Conservation (phyloP, 2,797 vertebrate genomes). For the Eurystomus glaucurus region DNA sequence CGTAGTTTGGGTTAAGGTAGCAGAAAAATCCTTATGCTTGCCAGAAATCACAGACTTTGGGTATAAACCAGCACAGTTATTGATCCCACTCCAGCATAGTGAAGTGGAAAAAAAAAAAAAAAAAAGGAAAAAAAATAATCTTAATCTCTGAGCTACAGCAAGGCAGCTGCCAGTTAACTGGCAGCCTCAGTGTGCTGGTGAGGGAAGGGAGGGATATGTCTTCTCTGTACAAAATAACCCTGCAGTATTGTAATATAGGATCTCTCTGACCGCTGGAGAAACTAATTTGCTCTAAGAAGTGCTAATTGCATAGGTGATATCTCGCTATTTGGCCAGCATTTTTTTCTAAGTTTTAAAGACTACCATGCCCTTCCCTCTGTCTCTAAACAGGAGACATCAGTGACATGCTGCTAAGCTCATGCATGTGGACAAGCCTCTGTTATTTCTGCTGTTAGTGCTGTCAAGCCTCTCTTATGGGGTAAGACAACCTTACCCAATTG, state of each 20-base stretch:
- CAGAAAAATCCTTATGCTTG: background rate
- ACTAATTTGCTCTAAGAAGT: background rate
- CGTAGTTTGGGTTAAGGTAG: background rate
- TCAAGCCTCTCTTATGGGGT: background rate
- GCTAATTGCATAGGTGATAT: background rate
- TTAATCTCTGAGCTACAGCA: background rate
- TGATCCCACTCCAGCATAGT: background rate
- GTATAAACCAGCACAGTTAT: background rate
- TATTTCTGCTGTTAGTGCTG: background rate
- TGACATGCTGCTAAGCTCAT: background rate
- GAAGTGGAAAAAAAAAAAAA: background rate
- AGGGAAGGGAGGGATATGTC: background rate
- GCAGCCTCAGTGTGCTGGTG: background rate
- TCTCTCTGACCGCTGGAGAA: background rate
- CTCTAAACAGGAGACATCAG: background rate
- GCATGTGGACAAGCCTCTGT: background rate
- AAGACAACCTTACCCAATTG: background rate
- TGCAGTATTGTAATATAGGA: background rate
- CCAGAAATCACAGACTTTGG: background rate
- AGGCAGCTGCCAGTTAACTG: background rate
- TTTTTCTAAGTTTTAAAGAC: background rate
- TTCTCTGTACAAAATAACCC: background rate
- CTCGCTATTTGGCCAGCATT: background rate
- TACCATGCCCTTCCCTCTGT: accelerated
- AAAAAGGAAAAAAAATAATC: background rate